Evolutionary conservation across 1,140 invertebrate species (phyloP).

Genomic region (Mizuhopecten yessoensis): DNA sequence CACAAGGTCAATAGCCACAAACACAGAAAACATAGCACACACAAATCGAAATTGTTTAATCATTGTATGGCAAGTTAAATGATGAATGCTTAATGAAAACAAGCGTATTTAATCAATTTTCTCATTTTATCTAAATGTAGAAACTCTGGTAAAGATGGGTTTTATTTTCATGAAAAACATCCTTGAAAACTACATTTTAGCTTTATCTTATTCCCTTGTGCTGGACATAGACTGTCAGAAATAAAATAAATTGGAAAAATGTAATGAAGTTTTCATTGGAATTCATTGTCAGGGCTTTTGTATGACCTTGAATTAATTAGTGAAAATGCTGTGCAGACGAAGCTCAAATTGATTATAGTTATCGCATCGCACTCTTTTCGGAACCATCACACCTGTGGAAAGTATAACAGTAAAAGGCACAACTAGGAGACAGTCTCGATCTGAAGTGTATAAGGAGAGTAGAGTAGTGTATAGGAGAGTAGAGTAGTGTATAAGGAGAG

Average conservation of each 20-base stretch:
- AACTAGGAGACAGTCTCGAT: not conserved
- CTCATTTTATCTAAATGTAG: not conserved
- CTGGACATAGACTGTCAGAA: not conserved
- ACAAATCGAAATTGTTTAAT: not conserved
- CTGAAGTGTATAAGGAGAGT: too few species aligned
- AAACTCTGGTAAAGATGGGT: not conserved
- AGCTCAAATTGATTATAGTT: conserved; percentile 8
- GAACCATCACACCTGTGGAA: not conserved
- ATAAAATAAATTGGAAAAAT: not conserved
- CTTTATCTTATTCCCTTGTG: not conserved
- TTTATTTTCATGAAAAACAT: not conserved
- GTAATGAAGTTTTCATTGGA: conserved; percentile 7
- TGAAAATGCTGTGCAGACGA: not conserved
- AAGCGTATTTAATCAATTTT: not conserved
- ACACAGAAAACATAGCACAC: not conserved
- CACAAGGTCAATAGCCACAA: not conserved
- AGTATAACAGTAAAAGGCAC: not conserved
- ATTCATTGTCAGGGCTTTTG: not conserved
- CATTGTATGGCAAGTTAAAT: not conserved
- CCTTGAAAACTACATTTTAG: not conserved
- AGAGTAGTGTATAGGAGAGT: too few species aligned
- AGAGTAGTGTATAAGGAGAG: too few species aligned
- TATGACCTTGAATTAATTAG: conserved; percentile 19
- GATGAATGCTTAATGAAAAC: not conserved
- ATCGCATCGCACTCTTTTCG: not conserved